phyloP scores from a whole-genome alignment of 2,888 invertebrate genomes.

The Villa cingulata region DNA sequence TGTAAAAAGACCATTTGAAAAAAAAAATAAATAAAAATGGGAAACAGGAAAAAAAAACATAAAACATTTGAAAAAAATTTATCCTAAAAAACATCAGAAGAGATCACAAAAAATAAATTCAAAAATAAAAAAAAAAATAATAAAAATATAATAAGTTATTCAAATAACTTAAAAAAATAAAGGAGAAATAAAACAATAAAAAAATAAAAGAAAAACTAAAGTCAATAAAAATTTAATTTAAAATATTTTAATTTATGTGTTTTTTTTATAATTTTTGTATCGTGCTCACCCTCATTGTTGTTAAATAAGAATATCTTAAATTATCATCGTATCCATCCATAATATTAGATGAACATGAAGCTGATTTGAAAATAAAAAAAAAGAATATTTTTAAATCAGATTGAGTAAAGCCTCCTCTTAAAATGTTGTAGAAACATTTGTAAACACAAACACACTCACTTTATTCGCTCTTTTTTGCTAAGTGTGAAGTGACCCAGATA shows the following conservation, averaged over 20 bases:
- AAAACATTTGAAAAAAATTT: background rate
- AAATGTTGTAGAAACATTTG: too few species aligned
- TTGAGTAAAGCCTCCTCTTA: too few species aligned
- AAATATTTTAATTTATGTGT: background rate
- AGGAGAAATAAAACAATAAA: background rate
- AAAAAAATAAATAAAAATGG: slow-evolving; percentile 5
- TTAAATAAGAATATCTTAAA: too few species aligned
- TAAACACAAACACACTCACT: too few species aligned
- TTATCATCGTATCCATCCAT: too few species aligned
- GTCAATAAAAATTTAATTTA: background rate
- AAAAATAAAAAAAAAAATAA: slow-evolving; percentile 1
- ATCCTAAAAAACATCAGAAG: slow-evolving; percentile 1
- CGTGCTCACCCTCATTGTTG: too few species aligned
- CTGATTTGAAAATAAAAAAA: too few species aligned
- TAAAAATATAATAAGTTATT: background rate
- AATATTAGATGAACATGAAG: too few species aligned
- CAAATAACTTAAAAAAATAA: slow-evolving; percentile 1
- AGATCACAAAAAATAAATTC: background rate
- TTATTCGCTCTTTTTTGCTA: too few species aligned
- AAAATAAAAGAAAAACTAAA: background rate
- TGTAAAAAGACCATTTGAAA: background rate
- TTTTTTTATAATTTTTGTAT: background rate
- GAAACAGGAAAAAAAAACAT: slow-evolving; percentile 6
- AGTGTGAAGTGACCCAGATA: too few species aligned
- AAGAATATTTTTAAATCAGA: too few species aligned